Evolutionary conservation across 2,113 vertebrate species (phyloP).

Genomic region (Malaclemys terrapin): DNA sequence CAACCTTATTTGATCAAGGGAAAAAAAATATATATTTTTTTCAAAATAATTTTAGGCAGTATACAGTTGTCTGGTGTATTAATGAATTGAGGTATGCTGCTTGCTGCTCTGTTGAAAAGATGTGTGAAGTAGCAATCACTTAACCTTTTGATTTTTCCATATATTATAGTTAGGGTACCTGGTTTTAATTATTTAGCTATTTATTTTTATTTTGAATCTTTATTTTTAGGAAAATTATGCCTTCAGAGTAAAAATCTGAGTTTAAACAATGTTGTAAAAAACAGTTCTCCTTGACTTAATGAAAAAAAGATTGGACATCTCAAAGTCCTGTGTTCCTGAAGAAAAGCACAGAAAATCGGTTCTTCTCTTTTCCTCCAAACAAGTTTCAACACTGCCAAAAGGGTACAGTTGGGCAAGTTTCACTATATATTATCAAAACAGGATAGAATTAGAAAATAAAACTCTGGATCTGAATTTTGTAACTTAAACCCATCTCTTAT

Average conservation of each 20-base stretch:
- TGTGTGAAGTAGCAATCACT: conserved; percentile 42
- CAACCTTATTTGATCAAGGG: conserved; percentile 60
- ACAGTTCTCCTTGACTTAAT: conserved; percentile 46
- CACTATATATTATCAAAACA: neutral
- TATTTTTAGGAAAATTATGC: conserved; percentile 26
- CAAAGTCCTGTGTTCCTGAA: neutral
- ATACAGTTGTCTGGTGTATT: conserved; percentile 58
- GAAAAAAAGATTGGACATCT: neutral
- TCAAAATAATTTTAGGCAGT: conserved; percentile 56
- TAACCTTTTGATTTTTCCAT: conserved; percentile 53
- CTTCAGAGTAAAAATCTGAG: conserved; percentile 12
- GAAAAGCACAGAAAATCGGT: neutral
- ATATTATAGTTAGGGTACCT: conserved; percentile 9
- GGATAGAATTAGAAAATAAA: neutral
- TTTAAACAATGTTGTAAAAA: conserved; percentile 34
- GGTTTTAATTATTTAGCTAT: conserved; percentile 2
- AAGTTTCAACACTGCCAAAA: neutral
- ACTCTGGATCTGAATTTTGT: neutral
- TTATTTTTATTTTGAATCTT: conserved; percentile 39
- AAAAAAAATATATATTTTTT: conserved; percentile 40
- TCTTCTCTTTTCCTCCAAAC: neutral
- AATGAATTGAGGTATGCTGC: conserved; percentile 39
- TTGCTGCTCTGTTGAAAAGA: conserved; percentile 45
- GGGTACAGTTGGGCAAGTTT: neutral
- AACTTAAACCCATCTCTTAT: neutral